Evolutionary conservation across 2,113 vertebrate genomes (phyloP).

Genomic region (Pachycephala philippinensis): DNA sequence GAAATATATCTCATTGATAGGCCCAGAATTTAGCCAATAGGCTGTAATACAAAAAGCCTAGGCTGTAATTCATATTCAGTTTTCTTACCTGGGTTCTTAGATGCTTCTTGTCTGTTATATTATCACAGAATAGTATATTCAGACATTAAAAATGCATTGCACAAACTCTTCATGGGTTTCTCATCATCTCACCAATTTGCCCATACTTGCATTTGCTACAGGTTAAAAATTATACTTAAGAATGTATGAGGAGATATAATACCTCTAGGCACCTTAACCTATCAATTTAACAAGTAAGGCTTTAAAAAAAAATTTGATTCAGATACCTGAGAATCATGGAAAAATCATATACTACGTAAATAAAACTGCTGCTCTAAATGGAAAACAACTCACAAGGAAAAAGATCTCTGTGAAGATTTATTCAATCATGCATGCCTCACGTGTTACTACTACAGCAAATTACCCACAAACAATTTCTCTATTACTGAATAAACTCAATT

Average conservation of each 20-base stretch:
- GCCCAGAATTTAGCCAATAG: neutral
- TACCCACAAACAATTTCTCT: conserved; percentile 70
- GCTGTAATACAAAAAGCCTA: neutral
- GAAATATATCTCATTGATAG: neutral
- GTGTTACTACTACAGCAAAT: conserved; percentile 57
- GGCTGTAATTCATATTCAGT: neutral
- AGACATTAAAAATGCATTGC: neutral
- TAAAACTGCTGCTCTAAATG: conserved; percentile 9
- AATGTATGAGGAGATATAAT: neutral
- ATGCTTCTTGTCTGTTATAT: neutral
- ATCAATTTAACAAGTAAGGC: neutral
- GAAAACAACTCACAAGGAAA: conserved; percentile 35
- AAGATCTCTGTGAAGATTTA: conserved; percentile 29
- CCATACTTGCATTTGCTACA: neutral
- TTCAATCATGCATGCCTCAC: conserved; percentile 40
- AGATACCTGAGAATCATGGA: neutral
- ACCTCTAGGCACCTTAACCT: neutral
- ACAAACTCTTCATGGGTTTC: neutral
- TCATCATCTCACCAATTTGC: neutral
- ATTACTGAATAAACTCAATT: conserved; percentile 36
- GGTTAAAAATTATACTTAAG: neutral
- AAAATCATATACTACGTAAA: neutral
- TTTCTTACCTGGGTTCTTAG: neutral
- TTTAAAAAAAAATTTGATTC: conserved; percentile 1
- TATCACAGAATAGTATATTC: neutral